These are phyloP conservation scores for Dicranocentrus wangi DNA, from an alignment of 2,888 invertebrate species.

Conservation along the genomic window DNA sequence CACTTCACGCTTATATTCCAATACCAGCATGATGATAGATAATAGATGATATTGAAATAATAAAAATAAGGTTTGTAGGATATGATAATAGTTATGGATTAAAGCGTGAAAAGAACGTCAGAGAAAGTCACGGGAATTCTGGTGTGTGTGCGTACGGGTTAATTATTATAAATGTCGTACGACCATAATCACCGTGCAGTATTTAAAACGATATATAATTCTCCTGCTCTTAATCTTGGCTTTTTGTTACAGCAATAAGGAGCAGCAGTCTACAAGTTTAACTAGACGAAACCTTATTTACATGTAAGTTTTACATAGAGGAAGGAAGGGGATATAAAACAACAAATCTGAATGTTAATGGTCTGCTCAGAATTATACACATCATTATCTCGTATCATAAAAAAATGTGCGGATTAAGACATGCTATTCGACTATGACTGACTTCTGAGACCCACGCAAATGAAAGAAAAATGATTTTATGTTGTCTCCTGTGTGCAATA, in stretches of 20 bases:
- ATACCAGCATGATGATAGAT: too few species aligned
- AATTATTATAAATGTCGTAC: not conserved
- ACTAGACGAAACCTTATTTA: too few species aligned
- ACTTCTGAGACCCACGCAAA: too few species aligned
- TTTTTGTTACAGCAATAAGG: too few species aligned
- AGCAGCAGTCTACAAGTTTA: too few species aligned
- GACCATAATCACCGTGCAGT: not conserved
- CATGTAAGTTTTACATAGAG: too few species aligned
- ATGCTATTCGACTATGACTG: too few species aligned
- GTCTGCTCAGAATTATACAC: conserved; percentile 12
- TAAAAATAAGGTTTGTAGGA: conserved; percentile 23
- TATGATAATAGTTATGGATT: not conserved
- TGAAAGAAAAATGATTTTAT: too few species aligned
- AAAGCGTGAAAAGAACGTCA: not conserved
- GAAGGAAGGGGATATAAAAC: conserved; percentile 9
- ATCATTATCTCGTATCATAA: not conserved
- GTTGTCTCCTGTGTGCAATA: not conserved
- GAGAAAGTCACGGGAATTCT: conserved; percentile 18
- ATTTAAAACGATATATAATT: conserved; percentile 5
- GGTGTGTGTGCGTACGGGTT: not conserved
- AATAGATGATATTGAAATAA: too few species aligned
- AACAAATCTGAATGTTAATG: not conserved
- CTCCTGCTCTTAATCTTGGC: not conserved
- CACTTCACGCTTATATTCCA: too few species aligned
- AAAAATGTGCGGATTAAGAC: too few species aligned